These are phyloP conservation scores for Planococcus citri DNA, from an alignment of 1,140 invertebrate species.

Conservation along the genomic window DNA sequence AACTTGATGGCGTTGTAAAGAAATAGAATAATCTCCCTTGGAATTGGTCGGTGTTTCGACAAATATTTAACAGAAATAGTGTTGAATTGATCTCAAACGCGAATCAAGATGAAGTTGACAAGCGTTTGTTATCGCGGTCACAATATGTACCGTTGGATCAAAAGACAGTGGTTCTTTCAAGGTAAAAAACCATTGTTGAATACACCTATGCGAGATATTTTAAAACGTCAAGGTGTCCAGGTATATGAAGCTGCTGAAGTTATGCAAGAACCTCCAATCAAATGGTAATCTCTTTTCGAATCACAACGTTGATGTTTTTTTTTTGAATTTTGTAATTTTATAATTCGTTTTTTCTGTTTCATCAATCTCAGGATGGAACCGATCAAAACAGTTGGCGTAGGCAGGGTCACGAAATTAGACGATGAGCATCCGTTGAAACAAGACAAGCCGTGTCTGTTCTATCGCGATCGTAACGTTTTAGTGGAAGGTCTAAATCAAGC, in stretches of 20 bases:
- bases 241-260: neutral
- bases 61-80: too few relatives aligned
- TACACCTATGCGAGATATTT: neutral
- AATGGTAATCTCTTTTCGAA: neutral
- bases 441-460: constrained; percentile 42
- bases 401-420: constrained; percentile 30
- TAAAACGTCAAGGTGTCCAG: neutral
- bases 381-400: neutral
- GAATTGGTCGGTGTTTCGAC: too few relatives aligned
- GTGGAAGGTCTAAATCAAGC: constrained; percentile 59
- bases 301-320: too few relatives aligned
- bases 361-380: too few relatives aligned
- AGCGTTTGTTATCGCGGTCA: neutral
- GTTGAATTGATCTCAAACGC: too few relatives aligned
- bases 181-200: neutral
- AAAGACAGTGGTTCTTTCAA: neutral
- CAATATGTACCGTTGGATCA: neutral
- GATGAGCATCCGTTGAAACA: constrained; percentile 51
- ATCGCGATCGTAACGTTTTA: constrained; percentile 48
- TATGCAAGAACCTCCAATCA: neutral
- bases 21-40: too few relatives aligned
- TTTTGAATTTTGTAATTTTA: too few relatives aligned
- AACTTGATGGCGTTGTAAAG: too few relatives aligned
- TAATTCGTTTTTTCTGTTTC: too few relatives aligned
- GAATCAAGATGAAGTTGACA: neutral